Evolutionary conservation across 2,888 invertebrate species (phyloP), one percentile per base, ranked within the genome.

Genomic region (Eupsilia transversa): DNA sequence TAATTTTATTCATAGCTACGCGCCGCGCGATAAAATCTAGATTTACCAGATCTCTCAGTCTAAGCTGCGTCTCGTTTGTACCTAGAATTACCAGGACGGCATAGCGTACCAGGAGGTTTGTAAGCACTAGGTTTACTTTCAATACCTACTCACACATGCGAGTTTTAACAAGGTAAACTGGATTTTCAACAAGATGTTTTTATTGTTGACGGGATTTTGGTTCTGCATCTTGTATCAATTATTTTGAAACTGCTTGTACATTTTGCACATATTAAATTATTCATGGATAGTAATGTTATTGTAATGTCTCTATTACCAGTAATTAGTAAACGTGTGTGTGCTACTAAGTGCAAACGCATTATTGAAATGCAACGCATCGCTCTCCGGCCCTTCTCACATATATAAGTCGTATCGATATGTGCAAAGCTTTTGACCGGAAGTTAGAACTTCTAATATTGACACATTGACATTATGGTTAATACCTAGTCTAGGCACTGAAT

Each of bases 81-180:
- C 95, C 95, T 95, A 95, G 92, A 94, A 91, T 88, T 94, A 96
- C 95, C 90, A 96, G 95, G 95, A 86, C 84, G 82, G 71, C 94
- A 96, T 91, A 91, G 86, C 71, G 49, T 79, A 79, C 74, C 65
- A 84, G 88, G 91, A 91, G 92, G 77, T 89, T 74, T 84, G 71
- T 87, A 92, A 94, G 92, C 89, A 94, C 95, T 95, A 94, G 91
- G 91, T 89, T 92, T 89, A 87, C 74, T 80, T 82, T 83, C 79
- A 74, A 85, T 87, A 83, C 83, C 81, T 86, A 86, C 87, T 84
- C 87, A 89, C 83, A 82, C 79, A 74, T 67, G 66, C 68, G 72
- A 76, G 52, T 65, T 38, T 66, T 35, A 83, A 61, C 68, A 46
- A 65, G 73, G 73, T 79, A 73, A 85, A 82, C 77, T 77, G 72